Percentiles rank a stretch among this genome's conserved stretches.
These are phyloP conservation scores for Chrosomus eos DNA, from an alignment of 2,797 vertebrate genomes.

Conservation along the genomic window DNA sequence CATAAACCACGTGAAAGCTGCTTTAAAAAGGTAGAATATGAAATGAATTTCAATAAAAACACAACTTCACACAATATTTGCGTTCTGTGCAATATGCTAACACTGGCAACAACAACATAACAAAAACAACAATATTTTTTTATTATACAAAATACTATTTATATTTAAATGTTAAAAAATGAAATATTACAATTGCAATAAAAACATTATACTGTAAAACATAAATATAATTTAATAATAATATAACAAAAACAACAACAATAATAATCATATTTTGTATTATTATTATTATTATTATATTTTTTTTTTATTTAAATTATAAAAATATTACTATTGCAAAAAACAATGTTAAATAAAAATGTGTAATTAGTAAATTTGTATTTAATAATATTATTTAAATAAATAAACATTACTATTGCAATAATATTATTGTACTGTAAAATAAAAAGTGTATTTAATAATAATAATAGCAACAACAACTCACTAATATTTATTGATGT, in stretches of 20 bases:
- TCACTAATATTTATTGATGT: neutral
- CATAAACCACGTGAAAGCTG: neutral
- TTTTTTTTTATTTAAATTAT: no score
- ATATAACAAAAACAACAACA: no score
- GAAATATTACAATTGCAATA: neutral
- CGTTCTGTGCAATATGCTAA: neutral
- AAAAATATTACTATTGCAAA: neutral
- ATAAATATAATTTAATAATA: neutral
- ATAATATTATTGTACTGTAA: neutral
- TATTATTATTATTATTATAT: no score
- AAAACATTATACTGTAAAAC: neutral
- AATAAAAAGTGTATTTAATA: neutral
- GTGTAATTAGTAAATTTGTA: no score
- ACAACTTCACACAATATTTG: neutral
- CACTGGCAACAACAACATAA: neutral
- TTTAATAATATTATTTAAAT: neutral
- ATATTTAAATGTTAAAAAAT: neutral
- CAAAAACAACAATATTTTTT: no score
- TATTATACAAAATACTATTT: neutral
- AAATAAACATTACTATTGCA: neutral
- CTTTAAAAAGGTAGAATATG: neutral
- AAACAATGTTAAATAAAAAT: neutral
- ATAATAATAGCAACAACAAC: neutral
- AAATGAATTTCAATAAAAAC: neutral
- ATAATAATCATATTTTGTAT: no score